Evolutionary conservation across 2,797 vertebrate genomes (phyloP).

Genomic region (Triplophysa bombifrons): DNA sequence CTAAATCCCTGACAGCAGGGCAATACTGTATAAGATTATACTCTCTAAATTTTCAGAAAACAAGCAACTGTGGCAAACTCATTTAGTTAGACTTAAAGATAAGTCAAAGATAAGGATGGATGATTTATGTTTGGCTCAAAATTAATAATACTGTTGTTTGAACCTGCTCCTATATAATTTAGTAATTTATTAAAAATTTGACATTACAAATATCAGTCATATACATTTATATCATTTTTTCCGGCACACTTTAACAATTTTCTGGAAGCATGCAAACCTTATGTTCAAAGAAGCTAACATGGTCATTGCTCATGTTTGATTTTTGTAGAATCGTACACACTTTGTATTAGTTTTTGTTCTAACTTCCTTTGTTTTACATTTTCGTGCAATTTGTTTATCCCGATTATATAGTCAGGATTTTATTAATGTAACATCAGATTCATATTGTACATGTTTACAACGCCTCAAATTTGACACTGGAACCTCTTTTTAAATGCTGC

Average conservation of each 20-base stretch:
- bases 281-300: no score
- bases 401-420: neutral
- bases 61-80: slow-evolving; percentile 27
- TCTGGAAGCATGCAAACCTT: neutral
- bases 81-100: slow-evolving; percentile 38
- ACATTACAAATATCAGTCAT: neutral
- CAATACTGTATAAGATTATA: slow-evolving; percentile 26
- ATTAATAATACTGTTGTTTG: slow-evolving; percentile 14
- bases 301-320: no score
- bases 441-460: neutral
- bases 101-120: slow-evolving; percentile 12
- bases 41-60: slow-evolving; percentile 38
- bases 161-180: neutral
- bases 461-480: neutral
- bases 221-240: neutral
- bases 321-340: no score
- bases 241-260: neutral
- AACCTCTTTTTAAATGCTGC: neutral
- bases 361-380: no score
- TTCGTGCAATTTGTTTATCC: neutral
- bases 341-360: no score
- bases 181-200: neutral
- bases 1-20: slow-evolving; percentile 45
- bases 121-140: slow-evolving; percentile 32
- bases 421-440: neutral